A percentile compares a stretch with the other conserved stretches of the same genome.
Evolutionary conservation across 37 sponge, comb jelly and placozoan genomes (phyloP).

Genomic region (Tethya wilhelma): DNA sequence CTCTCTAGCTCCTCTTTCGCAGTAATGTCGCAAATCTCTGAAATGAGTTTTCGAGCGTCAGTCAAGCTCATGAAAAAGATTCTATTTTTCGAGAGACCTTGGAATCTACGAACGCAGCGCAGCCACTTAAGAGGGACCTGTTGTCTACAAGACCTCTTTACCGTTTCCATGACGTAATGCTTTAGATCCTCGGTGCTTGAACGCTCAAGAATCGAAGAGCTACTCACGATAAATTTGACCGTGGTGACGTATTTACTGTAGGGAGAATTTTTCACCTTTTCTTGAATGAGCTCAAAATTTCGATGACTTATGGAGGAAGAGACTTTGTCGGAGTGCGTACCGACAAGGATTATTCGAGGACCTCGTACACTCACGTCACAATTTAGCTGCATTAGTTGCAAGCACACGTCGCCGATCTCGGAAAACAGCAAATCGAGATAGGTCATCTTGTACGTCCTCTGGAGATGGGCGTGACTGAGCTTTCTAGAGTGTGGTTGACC

Average conservation of each 20-base stretch:
- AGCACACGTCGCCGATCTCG: slow-evolving; percentile 35
- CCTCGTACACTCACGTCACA: slow-evolving; percentile 34
- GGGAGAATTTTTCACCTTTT: slow-evolving; percentile 39
- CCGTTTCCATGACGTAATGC: slow-evolving; percentile 33
- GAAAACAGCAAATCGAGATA: slow-evolving; percentile 50
- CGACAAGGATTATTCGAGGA: slow-evolving; percentile 60
- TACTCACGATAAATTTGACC: slow-evolving; percentile 48
- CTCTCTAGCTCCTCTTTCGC: slow-evolving; percentile 53
- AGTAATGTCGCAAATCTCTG: slow-evolving; percentile 46
- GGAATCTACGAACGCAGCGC: slow-evolving; percentile 49
- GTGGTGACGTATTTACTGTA: slow-evolving; percentile 39
- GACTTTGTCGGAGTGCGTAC: slow-evolving; percentile 67
- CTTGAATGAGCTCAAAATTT: slow-evolving; percentile 40
- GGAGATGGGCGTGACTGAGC: neutral
- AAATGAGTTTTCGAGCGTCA: slow-evolving; percentile 37
- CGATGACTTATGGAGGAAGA: slow-evolving; percentile 6
- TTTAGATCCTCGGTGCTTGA: slow-evolving; percentile 61
- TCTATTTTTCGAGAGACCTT: slow-evolving; percentile 20
- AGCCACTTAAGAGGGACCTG: slow-evolving; percentile 73
- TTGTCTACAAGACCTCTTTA: slow-evolving; percentile 53
- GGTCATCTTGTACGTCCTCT: neutral
- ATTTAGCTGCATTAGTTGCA: slow-evolving; percentile 42
- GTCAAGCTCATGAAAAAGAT: slow-evolving; percentile 38
- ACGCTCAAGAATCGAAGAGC: slow-evolving; percentile 68
- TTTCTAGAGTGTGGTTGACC: neutral